Evolutionary conservation across 2,113 vertebrate species (phyloP).

Genomic region (Engraulis encrasicolus): DNA sequence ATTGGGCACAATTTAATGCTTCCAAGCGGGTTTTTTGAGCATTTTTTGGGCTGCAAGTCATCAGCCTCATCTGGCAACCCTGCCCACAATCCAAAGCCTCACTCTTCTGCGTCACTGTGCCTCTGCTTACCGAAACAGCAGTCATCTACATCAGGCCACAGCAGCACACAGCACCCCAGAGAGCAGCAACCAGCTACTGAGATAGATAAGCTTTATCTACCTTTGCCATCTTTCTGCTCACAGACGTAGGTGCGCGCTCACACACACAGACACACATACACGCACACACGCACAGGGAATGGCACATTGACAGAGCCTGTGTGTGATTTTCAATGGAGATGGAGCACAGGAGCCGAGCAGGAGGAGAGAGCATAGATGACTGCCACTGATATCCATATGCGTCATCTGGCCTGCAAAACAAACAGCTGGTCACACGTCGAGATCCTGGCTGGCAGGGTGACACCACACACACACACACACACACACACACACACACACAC

Average conservation of each 20-base stretch:
- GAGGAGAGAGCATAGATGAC: background rate
- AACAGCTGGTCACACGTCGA: background rate
- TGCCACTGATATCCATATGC: background rate
- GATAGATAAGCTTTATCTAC: background rate
- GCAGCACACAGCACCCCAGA: background rate
- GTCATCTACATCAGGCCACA: background rate
- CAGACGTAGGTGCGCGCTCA: background rate
- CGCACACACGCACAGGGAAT: too few relatives aligned
- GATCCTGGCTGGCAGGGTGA: background rate
- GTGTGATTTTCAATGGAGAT: background rate
- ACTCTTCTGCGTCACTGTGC: background rate
- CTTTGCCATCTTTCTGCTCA: background rate
- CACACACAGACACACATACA: conserved; percentile 11
- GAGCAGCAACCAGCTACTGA: background rate
- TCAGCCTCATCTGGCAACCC: too few relatives aligned
- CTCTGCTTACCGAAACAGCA: background rate
- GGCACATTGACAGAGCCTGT: background rate
- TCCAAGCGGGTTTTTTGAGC: too few relatives aligned
- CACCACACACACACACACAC: background rate
- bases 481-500: background rate
- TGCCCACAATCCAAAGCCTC: too few relatives aligned
- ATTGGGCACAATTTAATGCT: too few relatives aligned
- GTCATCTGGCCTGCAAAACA: background rate
- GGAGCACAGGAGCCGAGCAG: background rate
- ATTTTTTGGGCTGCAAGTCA: too few relatives aligned